phyloP scores from a whole-genome alignment of 1,140 invertebrate species.

The Archivesica marissinica region DNA sequence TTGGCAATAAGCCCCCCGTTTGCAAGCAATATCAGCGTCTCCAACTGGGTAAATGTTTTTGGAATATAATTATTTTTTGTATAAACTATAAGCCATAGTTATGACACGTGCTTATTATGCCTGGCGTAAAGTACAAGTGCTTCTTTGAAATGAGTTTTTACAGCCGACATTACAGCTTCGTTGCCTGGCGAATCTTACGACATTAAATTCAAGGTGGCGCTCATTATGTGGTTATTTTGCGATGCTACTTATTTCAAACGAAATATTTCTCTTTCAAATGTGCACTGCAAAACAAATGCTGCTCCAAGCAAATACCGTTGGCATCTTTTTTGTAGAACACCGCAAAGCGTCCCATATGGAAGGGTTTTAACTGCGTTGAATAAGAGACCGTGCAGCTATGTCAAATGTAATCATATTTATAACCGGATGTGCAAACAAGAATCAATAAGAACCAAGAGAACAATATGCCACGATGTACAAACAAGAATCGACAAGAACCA shows the following conservation, averaged over 20 bases:
- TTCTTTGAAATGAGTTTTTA: slow-evolving; percentile 25
- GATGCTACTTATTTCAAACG: slow-evolving; percentile 20
- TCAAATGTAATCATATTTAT: no score
- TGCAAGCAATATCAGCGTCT: not conserved
- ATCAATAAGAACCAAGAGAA: no score
- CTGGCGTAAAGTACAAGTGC: slow-evolving; percentile 15
- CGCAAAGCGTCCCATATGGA: no score
- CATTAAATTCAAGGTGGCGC: slow-evolving; percentile 32
- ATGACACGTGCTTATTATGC: slow-evolving; percentile 35
- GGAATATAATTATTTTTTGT: slow-evolving; percentile 47
- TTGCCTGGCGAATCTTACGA: not conserved
- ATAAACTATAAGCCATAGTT: slow-evolving; percentile 26
- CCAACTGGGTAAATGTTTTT: slow-evolving; percentile 34
- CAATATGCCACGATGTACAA: no score
- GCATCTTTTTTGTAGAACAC: not conserved
- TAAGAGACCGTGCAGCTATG: no score
- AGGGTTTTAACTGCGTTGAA: no score
- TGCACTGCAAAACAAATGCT: not conserved
- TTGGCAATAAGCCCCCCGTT: slow-evolving; percentile 22
- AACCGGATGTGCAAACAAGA: no score
- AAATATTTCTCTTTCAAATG: not conserved
- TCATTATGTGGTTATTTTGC: not conserved
- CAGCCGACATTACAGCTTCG: slow-evolving; percentile 8
- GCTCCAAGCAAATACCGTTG: not conserved
- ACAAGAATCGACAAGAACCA: no score